These are phyloP conservation scores for Salticus scenicus DNA, from an alignment of 2,888 invertebrate genomes.

Conservation along the genomic window DNA sequence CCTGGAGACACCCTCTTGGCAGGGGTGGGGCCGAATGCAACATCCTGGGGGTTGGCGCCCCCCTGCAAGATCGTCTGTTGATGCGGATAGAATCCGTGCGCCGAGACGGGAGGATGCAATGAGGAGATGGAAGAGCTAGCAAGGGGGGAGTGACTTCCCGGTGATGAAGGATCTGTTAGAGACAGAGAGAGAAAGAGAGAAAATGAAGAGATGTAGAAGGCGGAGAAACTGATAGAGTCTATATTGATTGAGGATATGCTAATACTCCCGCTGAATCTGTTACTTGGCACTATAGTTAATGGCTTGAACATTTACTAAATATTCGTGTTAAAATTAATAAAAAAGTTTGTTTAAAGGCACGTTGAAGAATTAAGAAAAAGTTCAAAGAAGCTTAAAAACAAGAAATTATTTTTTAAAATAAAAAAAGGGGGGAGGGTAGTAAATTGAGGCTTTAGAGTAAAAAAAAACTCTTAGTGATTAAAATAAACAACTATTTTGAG, in stretches of 20 bases:
- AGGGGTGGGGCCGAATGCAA: constrained; percentile 31
- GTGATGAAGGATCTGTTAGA: constrained; percentile 58
- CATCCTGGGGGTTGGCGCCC: constrained; percentile 34
- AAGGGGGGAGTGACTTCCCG: constrained; percentile 38
- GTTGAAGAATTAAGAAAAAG: too few species aligned
- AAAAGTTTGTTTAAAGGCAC: too few species aligned
- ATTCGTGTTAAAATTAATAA: too few species aligned
- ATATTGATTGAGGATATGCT: constrained; percentile 8
- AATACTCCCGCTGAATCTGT: not conserved
- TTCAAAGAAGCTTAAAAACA: too few species aligned
- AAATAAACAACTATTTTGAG: too few species aligned
- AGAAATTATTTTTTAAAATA: too few species aligned
- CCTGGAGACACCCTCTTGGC: constrained; percentile 71
- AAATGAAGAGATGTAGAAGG: not conserved
- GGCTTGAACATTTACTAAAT: too few species aligned
- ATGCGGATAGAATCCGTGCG: constrained; percentile 56
- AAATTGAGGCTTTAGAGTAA: too few species aligned
- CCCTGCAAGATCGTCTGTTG: constrained; percentile 28
- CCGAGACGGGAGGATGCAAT: constrained; percentile 43
- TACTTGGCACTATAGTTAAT: too few species aligned
- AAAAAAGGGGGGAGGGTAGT: too few species aligned
- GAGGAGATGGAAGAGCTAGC: constrained; percentile 29
- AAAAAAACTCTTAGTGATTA: too few species aligned
- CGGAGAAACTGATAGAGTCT: not conserved
- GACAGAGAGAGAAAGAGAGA: not conserved